Evolutionary conservation across 2,888 invertebrate genomes (phyloP).

Genomic region (Drosophila maculinotata): DNA sequence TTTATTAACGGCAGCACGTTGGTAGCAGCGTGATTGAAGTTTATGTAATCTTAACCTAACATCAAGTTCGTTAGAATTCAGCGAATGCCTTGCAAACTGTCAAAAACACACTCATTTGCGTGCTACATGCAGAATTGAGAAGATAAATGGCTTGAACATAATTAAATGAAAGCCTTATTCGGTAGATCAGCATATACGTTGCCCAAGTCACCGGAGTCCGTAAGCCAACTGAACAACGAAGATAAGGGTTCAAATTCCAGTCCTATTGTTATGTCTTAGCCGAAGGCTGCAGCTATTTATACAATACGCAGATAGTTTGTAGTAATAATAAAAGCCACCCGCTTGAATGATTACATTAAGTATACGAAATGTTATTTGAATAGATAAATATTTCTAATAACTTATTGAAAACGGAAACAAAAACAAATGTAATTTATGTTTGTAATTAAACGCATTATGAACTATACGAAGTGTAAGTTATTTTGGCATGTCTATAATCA

Average conservation of each 20-base stretch:
- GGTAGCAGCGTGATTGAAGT: background rate
- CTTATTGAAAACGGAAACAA: background rate
- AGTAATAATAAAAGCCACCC: background rate
- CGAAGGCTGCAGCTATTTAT: background rate
- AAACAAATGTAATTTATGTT: conserved; percentile 20
- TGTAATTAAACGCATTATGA: conserved; percentile 63
- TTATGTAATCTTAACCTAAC: no score
- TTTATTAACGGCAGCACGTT: no score
- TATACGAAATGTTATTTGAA: no score
- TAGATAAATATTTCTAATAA: no score
- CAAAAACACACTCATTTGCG: conserved; percentile 19
- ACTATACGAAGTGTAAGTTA: conserved; percentile 24
- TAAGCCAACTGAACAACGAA: background rate
- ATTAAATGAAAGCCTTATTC: conserved; percentile 16
- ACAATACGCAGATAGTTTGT: background rate
- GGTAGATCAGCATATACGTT: background rate
- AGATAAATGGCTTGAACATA: conserved; percentile 24
- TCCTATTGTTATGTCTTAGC: background rate
- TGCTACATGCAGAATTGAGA: background rate
- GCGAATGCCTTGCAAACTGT: background rate
- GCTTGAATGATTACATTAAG: no score
- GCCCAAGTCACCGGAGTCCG: conserved; percentile 1
- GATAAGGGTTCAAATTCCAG: background rate
- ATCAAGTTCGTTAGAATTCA: no score
- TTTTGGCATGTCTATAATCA: conserved; percentile 4